Evolutionary conservation across 37 sponge, comb jelly and placozoan genomes (phyloP).

Genomic region (Crambe crambe): DNA sequence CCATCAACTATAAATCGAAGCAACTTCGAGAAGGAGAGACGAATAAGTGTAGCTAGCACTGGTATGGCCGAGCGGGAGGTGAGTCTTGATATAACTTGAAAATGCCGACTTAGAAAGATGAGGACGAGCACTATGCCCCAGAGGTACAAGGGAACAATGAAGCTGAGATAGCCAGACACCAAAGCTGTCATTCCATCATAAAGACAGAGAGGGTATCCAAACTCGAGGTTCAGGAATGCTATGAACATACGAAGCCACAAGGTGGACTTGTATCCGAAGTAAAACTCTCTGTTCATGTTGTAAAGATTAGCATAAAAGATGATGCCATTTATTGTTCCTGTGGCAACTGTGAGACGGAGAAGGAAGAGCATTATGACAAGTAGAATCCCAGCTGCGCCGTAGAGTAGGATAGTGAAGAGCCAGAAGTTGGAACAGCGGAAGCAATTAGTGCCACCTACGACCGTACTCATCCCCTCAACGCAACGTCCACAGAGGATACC

Average conservation of each 20-base stretch:
- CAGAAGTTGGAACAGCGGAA: slow-evolving; percentile 20
- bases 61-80: slow-evolving; percentile 4
- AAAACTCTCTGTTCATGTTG: background rate
- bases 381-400: slow-evolving; percentile 12
- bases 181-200: slow-evolving; percentile 30
- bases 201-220: slow-evolving; percentile 30
- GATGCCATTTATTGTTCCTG: slow-evolving; percentile 37
- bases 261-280: background rate
- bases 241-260: slow-evolving; percentile 15
- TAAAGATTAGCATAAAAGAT: slow-evolving; percentile 48
- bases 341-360: slow-evolving; percentile 39
- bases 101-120: background rate
- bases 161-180: background rate
- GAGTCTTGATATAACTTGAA: background rate
- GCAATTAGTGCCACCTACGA: slow-evolving; percentile 27
- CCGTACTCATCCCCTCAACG: slow-evolving; percentile 5
- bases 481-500: slow-evolving; percentile 53
- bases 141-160: slow-evolving; percentile 22
- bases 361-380: slow-evolving; percentile 16
- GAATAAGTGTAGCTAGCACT: slow-evolving; percentile 45
- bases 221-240: slow-evolving; percentile 24
- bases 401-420: slow-evolving; percentile 17
- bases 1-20: slow-evolving; percentile 11
- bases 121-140: background rate
- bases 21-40: slow-evolving; percentile 29